Percentiles rank a stretch among this genome's conserved stretches.
These are phyloP conservation scores for Pedionomus torquatus DNA, from an alignment of 2,113 vertebrate species.

Conservation along the genomic window DNA sequence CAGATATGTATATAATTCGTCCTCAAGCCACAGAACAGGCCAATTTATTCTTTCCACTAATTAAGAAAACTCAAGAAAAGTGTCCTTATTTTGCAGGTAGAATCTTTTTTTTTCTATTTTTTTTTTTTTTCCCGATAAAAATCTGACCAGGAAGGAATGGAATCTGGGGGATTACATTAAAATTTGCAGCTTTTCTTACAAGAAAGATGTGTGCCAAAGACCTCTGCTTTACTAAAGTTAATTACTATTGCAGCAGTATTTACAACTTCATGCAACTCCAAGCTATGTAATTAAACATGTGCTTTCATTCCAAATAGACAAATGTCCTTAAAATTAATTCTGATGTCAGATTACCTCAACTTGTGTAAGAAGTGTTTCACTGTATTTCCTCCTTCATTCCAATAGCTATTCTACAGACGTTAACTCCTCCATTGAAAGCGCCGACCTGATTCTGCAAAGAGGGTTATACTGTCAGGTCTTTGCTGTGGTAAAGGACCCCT, in stretches of 20 bases:
- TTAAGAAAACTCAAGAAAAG: background rate
- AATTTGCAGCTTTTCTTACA: background rate
- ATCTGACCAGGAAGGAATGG: background rate
- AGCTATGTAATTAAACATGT: background rate
- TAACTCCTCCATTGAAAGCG: background rate
- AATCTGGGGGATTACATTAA: background rate
- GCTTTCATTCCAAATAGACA: background rate
- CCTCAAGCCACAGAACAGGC: background rate
- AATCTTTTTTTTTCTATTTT: background rate
- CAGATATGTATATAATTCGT: background rate
- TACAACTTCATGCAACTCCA: background rate
- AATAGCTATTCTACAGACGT: background rate
- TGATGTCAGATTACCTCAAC: background rate
- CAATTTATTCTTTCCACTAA: background rate
- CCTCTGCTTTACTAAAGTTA: background rate
- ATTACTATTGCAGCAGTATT: background rate
- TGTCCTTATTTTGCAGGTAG: rapidly evolving
- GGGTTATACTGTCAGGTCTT: background rate
- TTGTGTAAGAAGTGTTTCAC: background rate
- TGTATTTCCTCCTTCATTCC: background rate
- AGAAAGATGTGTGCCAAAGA: background rate
- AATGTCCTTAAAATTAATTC: background rate
- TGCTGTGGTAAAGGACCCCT: background rate
- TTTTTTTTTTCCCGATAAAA: background rate
- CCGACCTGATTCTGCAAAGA: background rate